A percentile compares a stretch with the other conserved stretches of the same genome.
These are phyloP conservation scores for Venusia cambrica DNA, from an alignment of 2,888 invertebrate genomes.

Conservation along the genomic window DNA sequence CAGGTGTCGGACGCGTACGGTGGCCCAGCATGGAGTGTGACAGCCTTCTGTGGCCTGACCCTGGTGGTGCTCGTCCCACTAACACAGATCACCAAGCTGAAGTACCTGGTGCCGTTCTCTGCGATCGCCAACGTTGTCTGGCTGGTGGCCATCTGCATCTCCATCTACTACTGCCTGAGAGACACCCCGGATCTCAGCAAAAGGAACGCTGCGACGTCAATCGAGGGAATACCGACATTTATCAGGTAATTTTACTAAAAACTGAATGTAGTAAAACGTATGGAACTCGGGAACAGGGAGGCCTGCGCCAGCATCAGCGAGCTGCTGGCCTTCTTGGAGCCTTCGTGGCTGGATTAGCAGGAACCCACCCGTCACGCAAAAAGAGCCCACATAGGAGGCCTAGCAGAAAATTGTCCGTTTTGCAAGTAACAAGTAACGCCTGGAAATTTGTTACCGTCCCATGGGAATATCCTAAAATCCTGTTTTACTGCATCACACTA, in stretches of 20 bases:
- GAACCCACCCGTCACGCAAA: too few species aligned
- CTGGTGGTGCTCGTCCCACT: constrained; percentile 85
- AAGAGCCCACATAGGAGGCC: too few species aligned
- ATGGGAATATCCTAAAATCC: too few species aligned
- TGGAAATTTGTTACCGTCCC: too few species aligned
- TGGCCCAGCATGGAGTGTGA: constrained; percentile 78
- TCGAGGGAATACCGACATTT: constrained; percentile 89
- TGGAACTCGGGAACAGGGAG: too few species aligned
- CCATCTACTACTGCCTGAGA: constrained; percentile 90
- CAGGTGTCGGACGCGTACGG: constrained; percentile 79
- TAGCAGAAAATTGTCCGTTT: too few species aligned
- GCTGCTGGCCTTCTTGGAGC: too few species aligned
- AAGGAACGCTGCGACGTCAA: constrained; percentile 69
- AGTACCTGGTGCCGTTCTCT: constrained; percentile 93
- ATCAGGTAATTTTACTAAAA: constrained; percentile 86
- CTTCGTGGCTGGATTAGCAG: too few species aligned
- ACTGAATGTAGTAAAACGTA: too few species aligned
- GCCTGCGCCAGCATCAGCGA: too few species aligned
- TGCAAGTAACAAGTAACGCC: too few species aligned
- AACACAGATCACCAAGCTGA: constrained; percentile 88
- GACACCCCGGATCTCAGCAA: constrained; percentile 62
- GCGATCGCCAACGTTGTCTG: constrained; percentile 92
- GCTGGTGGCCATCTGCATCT: constrained; percentile 88
- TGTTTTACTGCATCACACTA: too few species aligned
- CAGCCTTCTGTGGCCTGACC: constrained; percentile 84